Base-by-base conservation (phyloP, 2,797 vertebrate species). In the Lutjanus campechanus region DNA sequence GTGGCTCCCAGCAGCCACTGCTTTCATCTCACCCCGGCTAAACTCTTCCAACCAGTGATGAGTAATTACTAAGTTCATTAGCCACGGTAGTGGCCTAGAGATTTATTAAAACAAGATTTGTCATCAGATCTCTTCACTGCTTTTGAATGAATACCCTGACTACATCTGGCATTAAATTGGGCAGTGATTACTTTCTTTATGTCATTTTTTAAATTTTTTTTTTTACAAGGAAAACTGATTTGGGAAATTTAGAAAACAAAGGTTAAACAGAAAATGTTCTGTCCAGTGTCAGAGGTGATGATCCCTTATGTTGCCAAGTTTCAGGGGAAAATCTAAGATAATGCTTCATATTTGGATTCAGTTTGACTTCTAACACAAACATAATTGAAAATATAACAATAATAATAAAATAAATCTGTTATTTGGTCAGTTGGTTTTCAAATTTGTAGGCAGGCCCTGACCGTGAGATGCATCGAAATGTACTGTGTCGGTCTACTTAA, bases 41-140 rank as follows among this genome's bases (percentile, higher is more conserved):
- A 91, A 90, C 88, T 93, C 94, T 86, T 80, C 92, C 90, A 89
- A 91, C 92, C 94, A 93, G 93, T 95, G 94, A 95, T 94, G 95
- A 95, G 96, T 96, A 97, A 96, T 96, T 97, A 97, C 95, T 95
- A 94, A 96, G 94, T 94, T 95, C 93, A 96, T 95, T 95, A 93
- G 94, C 88, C 90, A 89, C 83, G 65, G 86, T 84, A 84, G 90
- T 93, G 92, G 94, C 88, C 92, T 84, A 79, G 88, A 90, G 84
- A 94, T 92, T 90, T 94, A 92, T 93, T 93, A 95, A 94, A 95
- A 92, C 80, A 89, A 89, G 84, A 91, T 91, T 92, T 89, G 89
- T 90, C 85, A 93, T 89, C 83, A 87, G 88, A 73, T 85, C 85
- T 83, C 79, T 77, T 54, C 66, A 67, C 79, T 82, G 73, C 76